Evolutionary conservation across 1,140 invertebrate genomes (phyloP).

Genomic region (Neotoxoptera formosana): DNA sequence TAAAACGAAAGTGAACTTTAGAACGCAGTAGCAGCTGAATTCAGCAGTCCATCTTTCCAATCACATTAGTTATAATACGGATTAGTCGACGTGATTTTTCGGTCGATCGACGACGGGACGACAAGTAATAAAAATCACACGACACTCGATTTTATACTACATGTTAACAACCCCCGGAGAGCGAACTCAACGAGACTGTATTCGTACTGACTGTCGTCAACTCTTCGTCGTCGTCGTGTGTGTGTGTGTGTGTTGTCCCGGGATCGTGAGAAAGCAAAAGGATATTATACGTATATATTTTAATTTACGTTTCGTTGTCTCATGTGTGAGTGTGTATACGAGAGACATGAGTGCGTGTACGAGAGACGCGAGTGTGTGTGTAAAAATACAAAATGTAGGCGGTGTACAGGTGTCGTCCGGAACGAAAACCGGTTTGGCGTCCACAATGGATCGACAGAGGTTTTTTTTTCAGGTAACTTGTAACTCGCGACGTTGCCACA

Average conservation of each 20-base stretch:
- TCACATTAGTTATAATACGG: background rate
- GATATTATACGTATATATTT: constrained; percentile 23
- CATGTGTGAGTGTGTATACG: background rate
- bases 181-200: background rate
- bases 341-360: background rate
- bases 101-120: background rate
- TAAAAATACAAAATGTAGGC: constrained; percentile 55
- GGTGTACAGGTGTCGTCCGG: constrained; percentile 53
- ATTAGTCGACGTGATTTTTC: background rate
- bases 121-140: background rate
- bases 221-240: background rate
- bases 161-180: background rate
- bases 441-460: constrained; percentile 32
- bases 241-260: background rate
- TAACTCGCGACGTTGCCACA: constrained; percentile 49
- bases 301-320: constrained; percentile 48
- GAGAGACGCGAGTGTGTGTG: background rate
- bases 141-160: background rate
- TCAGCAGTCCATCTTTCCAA: background rate
- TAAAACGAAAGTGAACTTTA: background rate
- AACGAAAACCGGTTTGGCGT: constrained; percentile 50
- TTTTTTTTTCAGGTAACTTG: constrained; percentile 54
- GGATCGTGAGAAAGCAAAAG: constrained; percentile 54
- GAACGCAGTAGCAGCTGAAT: background rate
- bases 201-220: background rate